These are phyloP conservation scores for Rhabdomys dilectus DNA, from an alignment of 2,113 vertebrate species.

Conservation along the genomic window DNA sequence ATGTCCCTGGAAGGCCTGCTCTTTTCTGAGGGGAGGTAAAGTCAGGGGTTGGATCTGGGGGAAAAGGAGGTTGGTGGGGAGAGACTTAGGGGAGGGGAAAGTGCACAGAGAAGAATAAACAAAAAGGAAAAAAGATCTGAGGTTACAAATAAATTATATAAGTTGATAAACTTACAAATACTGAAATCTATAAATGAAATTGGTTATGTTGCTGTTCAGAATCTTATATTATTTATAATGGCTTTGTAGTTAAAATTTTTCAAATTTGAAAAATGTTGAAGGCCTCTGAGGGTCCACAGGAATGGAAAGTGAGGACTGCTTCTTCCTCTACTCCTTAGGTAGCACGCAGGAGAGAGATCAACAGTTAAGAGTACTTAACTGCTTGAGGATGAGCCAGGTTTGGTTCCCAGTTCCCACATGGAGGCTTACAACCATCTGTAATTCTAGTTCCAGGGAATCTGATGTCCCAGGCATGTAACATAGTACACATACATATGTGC, in stretches of 20 bases:
- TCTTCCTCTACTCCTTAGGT: not conserved
- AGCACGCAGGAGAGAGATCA: not conserved
- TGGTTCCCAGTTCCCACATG: not conserved
- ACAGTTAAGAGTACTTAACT: not conserved
- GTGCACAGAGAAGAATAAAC: not conserved
- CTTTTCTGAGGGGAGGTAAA: not conserved
- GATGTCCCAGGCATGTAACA: not conserved
- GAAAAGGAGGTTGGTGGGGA: not conserved
- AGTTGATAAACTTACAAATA: not conserved
- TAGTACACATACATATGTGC: not conserved
- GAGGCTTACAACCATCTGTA: not conserved
- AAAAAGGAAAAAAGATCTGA: not conserved
- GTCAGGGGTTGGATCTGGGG: not conserved
- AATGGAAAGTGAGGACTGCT: constrained; percentile 13
- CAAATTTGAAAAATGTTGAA: constrained; percentile 33
- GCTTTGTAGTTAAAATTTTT: not conserved
- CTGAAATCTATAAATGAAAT: not conserved
- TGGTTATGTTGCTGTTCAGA: not conserved
- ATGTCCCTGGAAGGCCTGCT: not conserved
- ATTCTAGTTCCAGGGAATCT: not conserved
- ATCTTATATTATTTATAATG: constrained; percentile 26
- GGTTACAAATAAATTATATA: constrained; percentile 16
- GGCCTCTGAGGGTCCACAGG: not conserved
- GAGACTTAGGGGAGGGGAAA: not conserved
- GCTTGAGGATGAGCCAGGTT: not conserved